A percentile compares a stretch with the other conserved stretches of the same genome.
These are phyloP conservation scores for Eunapius fragilis DNA, from an alignment of 37 sponge, comb jelly and placozoan genomes.

Conservation along the genomic window DNA sequence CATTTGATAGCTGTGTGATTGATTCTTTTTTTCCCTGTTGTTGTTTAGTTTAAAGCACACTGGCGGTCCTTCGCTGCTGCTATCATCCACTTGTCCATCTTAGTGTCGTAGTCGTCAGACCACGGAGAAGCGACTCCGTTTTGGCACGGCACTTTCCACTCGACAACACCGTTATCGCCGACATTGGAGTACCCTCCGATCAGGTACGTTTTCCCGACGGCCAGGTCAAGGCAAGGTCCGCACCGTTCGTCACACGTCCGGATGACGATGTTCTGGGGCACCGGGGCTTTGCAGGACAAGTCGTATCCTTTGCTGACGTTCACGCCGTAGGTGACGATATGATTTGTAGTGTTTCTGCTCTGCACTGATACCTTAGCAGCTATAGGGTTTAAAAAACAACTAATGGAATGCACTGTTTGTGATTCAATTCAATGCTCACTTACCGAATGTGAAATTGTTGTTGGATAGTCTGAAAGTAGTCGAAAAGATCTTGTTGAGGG, in stretches of 20 bases:
- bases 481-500: neutral
- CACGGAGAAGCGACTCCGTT: neutral
- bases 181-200: neutral
- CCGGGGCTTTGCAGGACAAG: neutral
- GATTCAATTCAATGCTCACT: neutral
- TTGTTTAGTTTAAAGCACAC: neutral
- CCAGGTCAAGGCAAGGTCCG: neutral
- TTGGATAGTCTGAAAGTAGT: neutral
- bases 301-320: neutral
- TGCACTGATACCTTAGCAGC: neutral
- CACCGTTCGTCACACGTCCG: neutral
- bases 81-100: neutral
- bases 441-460: neutral
- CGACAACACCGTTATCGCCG: neutral
- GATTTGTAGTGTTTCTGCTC: neutral
- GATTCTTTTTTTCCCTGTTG: neutral
- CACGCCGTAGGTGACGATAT: neutral
- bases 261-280: neutral
- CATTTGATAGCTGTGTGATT: neutral
- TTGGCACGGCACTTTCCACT: neutral
- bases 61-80: neutral
- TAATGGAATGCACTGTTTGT: neutral
- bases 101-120: neutral
- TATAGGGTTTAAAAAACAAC: too few relatives aligned
- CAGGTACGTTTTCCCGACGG: neutral